phyloP scores from a whole-genome alignment of 2,113 vertebrate genomes.

The Bucco capensis region DNA sequence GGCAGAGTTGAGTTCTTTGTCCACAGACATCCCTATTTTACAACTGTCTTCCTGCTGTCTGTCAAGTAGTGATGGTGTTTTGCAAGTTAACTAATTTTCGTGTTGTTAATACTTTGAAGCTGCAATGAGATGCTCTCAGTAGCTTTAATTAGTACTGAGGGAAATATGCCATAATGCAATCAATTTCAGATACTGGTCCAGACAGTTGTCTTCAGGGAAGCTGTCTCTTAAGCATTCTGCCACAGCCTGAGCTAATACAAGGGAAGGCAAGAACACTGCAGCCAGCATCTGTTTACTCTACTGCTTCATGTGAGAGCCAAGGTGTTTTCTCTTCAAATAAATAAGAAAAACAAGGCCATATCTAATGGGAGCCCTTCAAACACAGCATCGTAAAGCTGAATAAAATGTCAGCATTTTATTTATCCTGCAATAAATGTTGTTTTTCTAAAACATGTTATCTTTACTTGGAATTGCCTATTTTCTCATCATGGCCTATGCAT shows the following conservation, averaged over 20 bases:
- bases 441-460: background rate
- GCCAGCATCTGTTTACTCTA: background rate
- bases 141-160: background rate
- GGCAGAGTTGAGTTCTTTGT: background rate
- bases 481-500: background rate
- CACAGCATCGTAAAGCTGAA: background rate
- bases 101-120: background rate
- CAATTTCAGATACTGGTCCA: background rate
- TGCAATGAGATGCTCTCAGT: background rate
- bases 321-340: background rate
- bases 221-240: background rate
- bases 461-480: background rate
- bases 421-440: background rate
- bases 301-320: background rate
- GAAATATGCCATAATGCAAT: background rate
- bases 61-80: background rate
- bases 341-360: background rate
- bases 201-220: background rate
- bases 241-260: background rate
- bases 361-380: background rate
- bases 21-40: background rate
- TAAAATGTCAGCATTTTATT: background rate
- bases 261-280: background rate
- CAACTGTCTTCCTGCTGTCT: background rate
- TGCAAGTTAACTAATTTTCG: background rate